Conservation (phyloP, 2,797 vertebrate species). For the Paratrypauchen microcephalus region DNA sequence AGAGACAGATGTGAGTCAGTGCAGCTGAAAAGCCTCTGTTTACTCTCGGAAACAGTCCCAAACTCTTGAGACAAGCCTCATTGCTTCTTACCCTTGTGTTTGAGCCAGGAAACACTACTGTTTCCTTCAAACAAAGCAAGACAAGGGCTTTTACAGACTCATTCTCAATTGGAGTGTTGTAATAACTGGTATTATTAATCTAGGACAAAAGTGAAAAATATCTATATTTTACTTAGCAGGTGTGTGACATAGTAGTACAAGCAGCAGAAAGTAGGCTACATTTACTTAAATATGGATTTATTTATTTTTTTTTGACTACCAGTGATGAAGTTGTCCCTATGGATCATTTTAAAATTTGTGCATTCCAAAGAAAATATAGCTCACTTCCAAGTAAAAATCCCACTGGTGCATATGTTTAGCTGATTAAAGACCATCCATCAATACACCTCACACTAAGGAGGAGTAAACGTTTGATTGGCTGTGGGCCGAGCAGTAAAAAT, state of each 20-base stretch:
- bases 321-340: too few species aligned
- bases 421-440: constrained; percentile 56
- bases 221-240: too few species aligned
- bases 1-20: constrained; percentile 47
- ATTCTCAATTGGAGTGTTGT: too few species aligned
- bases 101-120: constrained; percentile 4
- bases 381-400: constrained; percentile 30
- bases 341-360: too few species aligned
- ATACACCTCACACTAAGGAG: constrained; percentile 16
- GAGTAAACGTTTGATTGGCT: constrained; percentile 32
- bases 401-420: constrained; percentile 30
- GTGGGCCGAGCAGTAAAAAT: constrained; percentile 17
- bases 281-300: too few species aligned
- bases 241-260: too few species aligned
- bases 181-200: too few species aligned
- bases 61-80: constrained; percentile 48
- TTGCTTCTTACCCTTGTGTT: constrained; percentile 24
- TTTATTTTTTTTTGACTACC: too few species aligned
- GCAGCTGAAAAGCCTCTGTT: constrained; percentile 47
- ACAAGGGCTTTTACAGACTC: too few species aligned
- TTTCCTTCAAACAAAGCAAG: background rate
- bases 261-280: too few species aligned
- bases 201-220: too few species aligned
- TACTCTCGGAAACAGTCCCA: constrained; percentile 52
- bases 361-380: constrained; percentile 27